A percentile compares a stretch with the other conserved stretches of the same genome.
Conservation (phyloP, 2,797 vertebrate species). For the Acridotheres tristis region DNA sequence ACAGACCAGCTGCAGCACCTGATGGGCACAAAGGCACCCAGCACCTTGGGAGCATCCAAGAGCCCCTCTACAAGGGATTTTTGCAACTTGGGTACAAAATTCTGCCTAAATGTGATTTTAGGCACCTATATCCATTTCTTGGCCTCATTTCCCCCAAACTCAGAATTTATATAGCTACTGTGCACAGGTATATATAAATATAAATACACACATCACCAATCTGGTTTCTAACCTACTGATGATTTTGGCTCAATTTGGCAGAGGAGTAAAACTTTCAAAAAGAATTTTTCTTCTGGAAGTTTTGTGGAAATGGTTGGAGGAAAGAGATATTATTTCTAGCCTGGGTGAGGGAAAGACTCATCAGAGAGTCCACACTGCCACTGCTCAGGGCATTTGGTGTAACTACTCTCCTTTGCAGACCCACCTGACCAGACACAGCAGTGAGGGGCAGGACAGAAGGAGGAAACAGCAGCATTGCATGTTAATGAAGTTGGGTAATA, state of each 20-base stretch:
- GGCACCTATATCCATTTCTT: neutral
- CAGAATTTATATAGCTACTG: neutral
- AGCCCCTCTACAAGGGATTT: neutral
- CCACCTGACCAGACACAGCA: neutral
- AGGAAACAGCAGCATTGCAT: neutral
- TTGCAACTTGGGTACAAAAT: neutral
- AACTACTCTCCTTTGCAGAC: neutral
- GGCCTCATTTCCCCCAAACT: accelerated
- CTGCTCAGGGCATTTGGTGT: neutral
- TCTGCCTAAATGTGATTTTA: neutral
- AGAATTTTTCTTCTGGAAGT: neutral
- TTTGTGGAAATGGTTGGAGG: neutral
- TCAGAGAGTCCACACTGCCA: neutral
- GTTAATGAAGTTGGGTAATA: slow-evolving; percentile 61
- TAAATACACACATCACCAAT: neutral
- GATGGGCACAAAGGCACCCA: neutral
- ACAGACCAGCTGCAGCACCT: neutral
- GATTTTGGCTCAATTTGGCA: neutral
- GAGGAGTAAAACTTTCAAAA: neutral
- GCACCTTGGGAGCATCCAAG: neutral
- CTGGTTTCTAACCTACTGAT: neutral
- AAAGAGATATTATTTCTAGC: neutral
- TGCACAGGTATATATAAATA: neutral
- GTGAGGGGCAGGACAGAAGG: neutral
- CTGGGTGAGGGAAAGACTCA: neutral